Conservation (phyloP, 2,888 invertebrate species). For the Endomychus coccineus region DNA sequence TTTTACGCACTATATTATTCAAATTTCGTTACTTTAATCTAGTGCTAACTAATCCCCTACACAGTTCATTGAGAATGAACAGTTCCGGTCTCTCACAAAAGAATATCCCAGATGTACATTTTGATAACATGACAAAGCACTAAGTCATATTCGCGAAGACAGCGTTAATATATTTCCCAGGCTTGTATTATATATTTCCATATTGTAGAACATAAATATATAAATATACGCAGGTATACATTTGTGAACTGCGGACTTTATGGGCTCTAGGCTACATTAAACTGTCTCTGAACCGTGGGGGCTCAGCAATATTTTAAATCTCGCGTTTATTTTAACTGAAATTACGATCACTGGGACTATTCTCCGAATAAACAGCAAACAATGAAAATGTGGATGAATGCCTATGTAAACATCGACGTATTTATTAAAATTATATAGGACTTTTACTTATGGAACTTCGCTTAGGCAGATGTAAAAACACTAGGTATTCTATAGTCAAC, state of each 20-base stretch:
- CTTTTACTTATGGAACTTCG: too few relatives aligned
- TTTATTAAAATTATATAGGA: too few relatives aligned
- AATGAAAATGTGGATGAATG: too few relatives aligned
- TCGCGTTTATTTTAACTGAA: conserved; percentile 35
- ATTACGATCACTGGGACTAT: conserved; percentile 28
- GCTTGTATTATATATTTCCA: conserved; percentile 40
- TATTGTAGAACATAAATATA: conserved; percentile 43
- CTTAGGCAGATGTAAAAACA: too few relatives aligned
- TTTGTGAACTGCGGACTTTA: conserved; percentile 39
- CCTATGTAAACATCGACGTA: too few relatives aligned
- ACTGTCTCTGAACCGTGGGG: conserved; percentile 35
- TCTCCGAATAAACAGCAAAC: conserved; percentile 4
- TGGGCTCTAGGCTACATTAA: conserved; percentile 38
- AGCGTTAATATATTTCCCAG: conserved; percentile 31
- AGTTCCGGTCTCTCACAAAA: too few relatives aligned
- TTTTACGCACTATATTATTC: too few relatives aligned
- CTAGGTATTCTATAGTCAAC: too few relatives aligned
- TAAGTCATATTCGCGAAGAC: conserved; percentile 30
- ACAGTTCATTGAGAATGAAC: too few relatives aligned
- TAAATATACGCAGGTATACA: conserved; percentile 40
- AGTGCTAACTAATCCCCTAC: too few relatives aligned
- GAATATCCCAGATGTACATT: too few relatives aligned
- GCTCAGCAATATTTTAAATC: conserved; percentile 31
- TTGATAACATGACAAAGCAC: conserved; percentile 36
- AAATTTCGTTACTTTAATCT: too few relatives aligned